Percentiles rank a stretch among this genome's conserved stretches.
phyloP scores from a whole-genome alignment of 2,888 invertebrate genomes.

The Sphaeridia pumilis region DNA sequence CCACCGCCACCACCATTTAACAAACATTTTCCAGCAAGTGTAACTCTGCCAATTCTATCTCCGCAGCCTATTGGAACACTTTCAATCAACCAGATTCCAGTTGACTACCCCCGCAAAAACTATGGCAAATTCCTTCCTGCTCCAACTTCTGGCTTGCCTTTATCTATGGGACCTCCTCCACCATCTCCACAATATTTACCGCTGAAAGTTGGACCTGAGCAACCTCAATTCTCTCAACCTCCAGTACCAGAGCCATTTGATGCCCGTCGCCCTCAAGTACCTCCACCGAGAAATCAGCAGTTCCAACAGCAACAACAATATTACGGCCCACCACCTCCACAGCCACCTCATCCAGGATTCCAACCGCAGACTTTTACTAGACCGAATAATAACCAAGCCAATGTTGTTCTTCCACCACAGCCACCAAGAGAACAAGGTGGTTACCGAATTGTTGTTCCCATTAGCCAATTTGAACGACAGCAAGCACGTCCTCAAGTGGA shows the following conservation, averaged over 20 bases:
- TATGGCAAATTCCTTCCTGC: too few relatives aligned
- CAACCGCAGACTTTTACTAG: not conserved
- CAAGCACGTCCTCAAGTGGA: not conserved
- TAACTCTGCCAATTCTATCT: constrained; percentile 15
- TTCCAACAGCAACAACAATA: not conserved
- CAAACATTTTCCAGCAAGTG: constrained; percentile 1
- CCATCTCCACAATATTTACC: not conserved
- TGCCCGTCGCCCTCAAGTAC: not conserved
- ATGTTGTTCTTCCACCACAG: not conserved
- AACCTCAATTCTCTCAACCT: not conserved
- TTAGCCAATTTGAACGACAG: not conserved
- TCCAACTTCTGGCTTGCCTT: too few relatives aligned
- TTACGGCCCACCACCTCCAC: not conserved
- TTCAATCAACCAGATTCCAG: constrained; percentile 14
- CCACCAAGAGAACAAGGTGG: not conserved
- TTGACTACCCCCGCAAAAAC: constrained; percentile 7
- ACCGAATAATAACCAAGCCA: not conserved
- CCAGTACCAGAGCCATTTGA: not conserved
- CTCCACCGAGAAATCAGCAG: not conserved
- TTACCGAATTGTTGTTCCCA: not conserved
- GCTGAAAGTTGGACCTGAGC: not conserved
- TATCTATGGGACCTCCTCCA: not conserved
- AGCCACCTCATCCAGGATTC: not conserved
- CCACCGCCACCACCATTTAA: constrained; percentile 4
- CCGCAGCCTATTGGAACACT: constrained; percentile 7